Evolutionary conservation across 2,888 invertebrate species (phyloP), one percentile per base, ranked within the genome.

Genomic region (Hypena proboscidalis): DNA sequence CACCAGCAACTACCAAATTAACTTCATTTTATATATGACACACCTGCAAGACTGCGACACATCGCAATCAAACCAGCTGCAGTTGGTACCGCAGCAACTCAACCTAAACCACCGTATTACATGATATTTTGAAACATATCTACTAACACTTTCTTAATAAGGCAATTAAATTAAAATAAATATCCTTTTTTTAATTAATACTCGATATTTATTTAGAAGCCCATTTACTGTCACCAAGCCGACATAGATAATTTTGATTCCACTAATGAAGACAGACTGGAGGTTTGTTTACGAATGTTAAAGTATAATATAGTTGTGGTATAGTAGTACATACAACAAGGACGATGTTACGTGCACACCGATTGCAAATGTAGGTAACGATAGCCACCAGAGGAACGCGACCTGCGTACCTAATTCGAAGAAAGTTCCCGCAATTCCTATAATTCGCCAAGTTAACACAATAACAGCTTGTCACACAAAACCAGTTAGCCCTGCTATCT

Each of bases 331-430:
- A 30, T 48, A 42, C 52, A 51, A 58, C 56, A 59, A 60, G 54
- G 52, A 59, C 47, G 10, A 53, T 51, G 51, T 43, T 37, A 49
- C 46, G 38, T 40, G 51, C 53, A 56, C 56, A 47, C 42, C 47
- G 68, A 71, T 74, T 61, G 52, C 46, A 51, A 53, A 60, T 47
- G 52, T 48, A 63, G 74, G 74, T 71, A 70, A 56, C 52, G 56
- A 49, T 39, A 58, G 54, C 37, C 50, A 50, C 47, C 50, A 38
- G 51, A 36, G 31, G 57, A 56, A 70, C 74, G 70, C 67, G 71
- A 51, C 27, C 50, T 61, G 73, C 66, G 64, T 74, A 39, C 48
- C 59, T 69, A 72, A 74, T 70, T 61, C 56, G 60, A 73, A 71
- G 72, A 74, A 74, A 74, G 73, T 69, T 59, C 58, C 55, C 43